Conservation (phyloP, 2,797 vertebrate species). For the Myripristis murdjan region DNA sequence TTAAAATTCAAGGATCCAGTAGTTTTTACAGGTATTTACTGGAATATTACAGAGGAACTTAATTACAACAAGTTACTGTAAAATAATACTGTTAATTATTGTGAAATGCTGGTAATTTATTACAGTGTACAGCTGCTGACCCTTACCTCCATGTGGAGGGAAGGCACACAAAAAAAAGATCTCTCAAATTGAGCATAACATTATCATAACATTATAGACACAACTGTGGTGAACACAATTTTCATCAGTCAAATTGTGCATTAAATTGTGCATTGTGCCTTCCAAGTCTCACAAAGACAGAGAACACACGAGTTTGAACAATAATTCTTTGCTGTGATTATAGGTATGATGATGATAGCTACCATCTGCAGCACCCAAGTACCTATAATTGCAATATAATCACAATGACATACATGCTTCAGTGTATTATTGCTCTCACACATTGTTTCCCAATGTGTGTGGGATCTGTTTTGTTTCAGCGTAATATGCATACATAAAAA, state of each 20-base stretch:
- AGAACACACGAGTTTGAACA: constrained; percentile 29
- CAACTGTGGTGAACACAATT: constrained; percentile 7
- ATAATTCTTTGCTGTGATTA: constrained; percentile 44
- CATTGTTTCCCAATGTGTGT: constrained; percentile 2
- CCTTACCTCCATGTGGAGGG: too few relatives aligned
- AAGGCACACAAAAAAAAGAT: too few relatives aligned
- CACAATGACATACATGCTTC: constrained; percentile 28
- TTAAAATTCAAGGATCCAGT: too few relatives aligned
- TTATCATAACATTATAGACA: too few relatives aligned
- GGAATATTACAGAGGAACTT: too few relatives aligned
- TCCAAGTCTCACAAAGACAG: constrained; percentile 25
- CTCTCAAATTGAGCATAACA: too few relatives aligned
- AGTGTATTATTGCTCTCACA: constrained; percentile 29
- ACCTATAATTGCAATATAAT: constrained; percentile 29
- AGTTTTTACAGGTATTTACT: too few relatives aligned
- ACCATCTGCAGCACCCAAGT: constrained; percentile 50
- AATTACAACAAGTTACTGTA: too few relatives aligned
- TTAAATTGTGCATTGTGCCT: constrained; percentile 1
- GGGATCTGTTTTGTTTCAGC: not conserved
- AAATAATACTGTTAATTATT: too few relatives aligned
- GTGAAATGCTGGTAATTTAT: too few relatives aligned
- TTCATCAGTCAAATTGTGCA: constrained; percentile 9
- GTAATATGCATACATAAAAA: not conserved
- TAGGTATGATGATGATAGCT: constrained; percentile 48
- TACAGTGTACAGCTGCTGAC: too few relatives aligned